Percentiles rank a stretch among this genome's conserved stretches.
Evolutionary conservation across 1,140 invertebrate genomes (phyloP).

Genomic region (Cyclina sinensis): DNA sequence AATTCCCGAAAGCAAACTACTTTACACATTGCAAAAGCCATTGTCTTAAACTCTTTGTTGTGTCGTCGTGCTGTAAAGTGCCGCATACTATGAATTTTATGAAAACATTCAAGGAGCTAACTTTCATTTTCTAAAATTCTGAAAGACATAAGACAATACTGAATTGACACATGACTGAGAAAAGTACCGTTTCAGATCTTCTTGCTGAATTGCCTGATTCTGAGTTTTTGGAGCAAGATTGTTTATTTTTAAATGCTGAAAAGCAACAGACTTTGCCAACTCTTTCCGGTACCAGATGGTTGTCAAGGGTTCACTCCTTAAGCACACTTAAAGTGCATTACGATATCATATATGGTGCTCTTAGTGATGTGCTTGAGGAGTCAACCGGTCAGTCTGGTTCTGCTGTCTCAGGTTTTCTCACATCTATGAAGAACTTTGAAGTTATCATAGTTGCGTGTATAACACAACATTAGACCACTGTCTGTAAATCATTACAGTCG

Average conservation of each 20-base stretch:
- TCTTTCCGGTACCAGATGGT: background rate
- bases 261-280: slow-evolving; percentile 12
- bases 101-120: slow-evolving; percentile 8
- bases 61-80: too few relatives aligned
- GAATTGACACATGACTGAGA: background rate
- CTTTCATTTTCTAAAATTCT: background rate
- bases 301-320: background rate
- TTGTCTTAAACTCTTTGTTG: too few relatives aligned
- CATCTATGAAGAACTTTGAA: background rate
- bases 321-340: background rate
- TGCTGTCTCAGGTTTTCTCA: background rate
- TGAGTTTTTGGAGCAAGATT: background rate
- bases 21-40: background rate
- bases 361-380: background rate
- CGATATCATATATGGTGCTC: background rate
- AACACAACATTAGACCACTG: too few relatives aligned
- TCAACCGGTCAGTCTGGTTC: background rate
- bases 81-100: background rate
- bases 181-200: background rate
- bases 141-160: background rate
- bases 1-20: background rate
- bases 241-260: too few relatives aligned
- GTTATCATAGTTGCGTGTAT: background rate
- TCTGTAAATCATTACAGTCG: too few relatives aligned
- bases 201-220: background rate